Evolutionary conservation across 1,140 invertebrate genomes (phyloP).

Genomic region (Hycleus phaleratus): DNA sequence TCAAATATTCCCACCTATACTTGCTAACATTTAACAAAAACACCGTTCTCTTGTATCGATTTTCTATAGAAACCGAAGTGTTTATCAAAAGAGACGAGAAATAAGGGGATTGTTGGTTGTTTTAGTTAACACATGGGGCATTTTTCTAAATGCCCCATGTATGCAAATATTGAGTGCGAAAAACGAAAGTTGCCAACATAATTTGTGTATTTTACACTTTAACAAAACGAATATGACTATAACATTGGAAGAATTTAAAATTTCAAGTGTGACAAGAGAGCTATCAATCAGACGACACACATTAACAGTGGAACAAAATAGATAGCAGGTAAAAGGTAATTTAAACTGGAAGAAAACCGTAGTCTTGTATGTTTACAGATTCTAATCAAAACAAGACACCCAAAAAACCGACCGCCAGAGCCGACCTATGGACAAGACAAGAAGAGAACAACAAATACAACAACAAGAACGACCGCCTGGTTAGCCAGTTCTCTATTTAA

Average conservation of each 20-base stretch:
- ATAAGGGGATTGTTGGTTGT: too few species aligned
- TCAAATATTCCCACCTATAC: too few species aligned
- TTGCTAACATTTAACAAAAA: too few species aligned
- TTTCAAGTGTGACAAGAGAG: slow-evolving; percentile 14
- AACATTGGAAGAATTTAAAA: background rate
- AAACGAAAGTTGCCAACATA: too few species aligned
- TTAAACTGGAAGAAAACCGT: slow-evolving; percentile 14
- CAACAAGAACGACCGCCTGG: background rate
- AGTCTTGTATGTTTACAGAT: slow-evolving; percentile 19
- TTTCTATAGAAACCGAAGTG: too few species aligned
- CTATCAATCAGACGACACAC: slow-evolving; percentile 20
- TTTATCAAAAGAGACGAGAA: too few species aligned
- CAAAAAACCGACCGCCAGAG: slow-evolving; percentile 9
- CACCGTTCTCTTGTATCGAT: too few species aligned
- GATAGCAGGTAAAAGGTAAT: slow-evolving; percentile 7
- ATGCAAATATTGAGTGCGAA: too few species aligned
- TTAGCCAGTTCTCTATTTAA: background rate
- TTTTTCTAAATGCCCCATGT: too few species aligned
- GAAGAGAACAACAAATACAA: background rate
- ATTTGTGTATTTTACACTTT: too few species aligned
- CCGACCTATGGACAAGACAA: slow-evolving; percentile 4
- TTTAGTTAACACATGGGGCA: too few species aligned
- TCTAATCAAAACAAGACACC: slow-evolving; percentile 18
- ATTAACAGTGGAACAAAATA: slow-evolving; percentile 21
- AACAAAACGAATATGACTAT: too few species aligned